A percentile compares a stretch with the other conserved stretches of the same genome.
These are phyloP conservation scores for Dolichoris vasculosae DNA, from an alignment of 1,140 invertebrate genomes.

Conservation along the genomic window DNA sequence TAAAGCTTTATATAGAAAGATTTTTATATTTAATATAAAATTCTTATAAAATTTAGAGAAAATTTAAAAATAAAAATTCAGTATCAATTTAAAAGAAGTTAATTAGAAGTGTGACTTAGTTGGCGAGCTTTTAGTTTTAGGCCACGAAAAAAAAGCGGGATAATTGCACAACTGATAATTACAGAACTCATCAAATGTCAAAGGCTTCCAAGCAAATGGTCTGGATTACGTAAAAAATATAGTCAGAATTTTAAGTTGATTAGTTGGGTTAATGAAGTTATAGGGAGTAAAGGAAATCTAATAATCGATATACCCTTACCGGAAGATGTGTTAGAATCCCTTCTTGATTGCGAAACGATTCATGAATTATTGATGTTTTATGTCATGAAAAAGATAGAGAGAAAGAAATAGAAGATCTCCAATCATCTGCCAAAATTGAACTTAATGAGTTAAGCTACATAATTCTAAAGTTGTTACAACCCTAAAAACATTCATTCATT, in stretches of 20 bases:
- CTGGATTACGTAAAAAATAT: background rate
- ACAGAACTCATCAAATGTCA: background rate
- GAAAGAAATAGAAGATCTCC: background rate
- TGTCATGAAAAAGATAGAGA: background rate
- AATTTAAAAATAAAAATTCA: no score
- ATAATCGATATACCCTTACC: slow-evolving; percentile 12
- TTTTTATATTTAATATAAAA: no score
- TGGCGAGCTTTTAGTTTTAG: background rate
- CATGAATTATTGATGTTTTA: background rate
- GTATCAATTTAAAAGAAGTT: no score
- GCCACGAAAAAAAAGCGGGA: background rate
- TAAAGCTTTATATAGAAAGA: no score
- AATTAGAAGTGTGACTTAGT: no score
- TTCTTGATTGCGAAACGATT: background rate
- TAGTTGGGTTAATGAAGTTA: background rate
- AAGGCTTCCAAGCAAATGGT: background rate
- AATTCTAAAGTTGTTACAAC: no score
- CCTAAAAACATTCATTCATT: no score
- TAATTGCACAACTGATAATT: background rate
- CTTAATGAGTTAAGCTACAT: background rate
- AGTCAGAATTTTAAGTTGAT: background rate
- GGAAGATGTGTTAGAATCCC: background rate
- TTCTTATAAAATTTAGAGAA: no score
- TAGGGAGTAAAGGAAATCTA: background rate
- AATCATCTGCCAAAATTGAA: background rate